Evolutionary conservation across 2,888 invertebrate genomes (phyloP).

Genomic region (Xestobium rufovillosum): DNA sequence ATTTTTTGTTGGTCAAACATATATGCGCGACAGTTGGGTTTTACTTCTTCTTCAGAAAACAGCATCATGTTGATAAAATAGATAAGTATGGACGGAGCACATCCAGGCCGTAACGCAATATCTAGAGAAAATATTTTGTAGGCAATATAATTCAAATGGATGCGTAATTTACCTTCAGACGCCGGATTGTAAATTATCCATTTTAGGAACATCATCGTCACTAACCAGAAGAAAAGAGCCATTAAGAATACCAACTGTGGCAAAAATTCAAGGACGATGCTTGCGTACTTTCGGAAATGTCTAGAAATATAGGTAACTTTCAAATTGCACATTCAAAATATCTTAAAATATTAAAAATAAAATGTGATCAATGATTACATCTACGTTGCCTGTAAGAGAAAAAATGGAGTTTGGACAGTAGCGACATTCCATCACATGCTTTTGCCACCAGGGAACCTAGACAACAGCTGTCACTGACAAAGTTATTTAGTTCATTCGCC

Average conservation of each 20-base stretch:
- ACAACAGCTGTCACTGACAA: too few species aligned
- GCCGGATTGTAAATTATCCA: conserved; percentile 67
- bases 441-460: too few species aligned
- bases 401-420: too few species aligned
- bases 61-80: conserved; percentile 75
- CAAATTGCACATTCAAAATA: too few species aligned
- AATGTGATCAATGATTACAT: too few species aligned
- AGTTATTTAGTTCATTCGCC: too few species aligned
- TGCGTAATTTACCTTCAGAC: conserved; percentile 38
- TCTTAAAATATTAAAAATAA: too few species aligned
- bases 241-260: conserved; percentile 87
- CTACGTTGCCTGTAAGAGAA: too few species aligned
- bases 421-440: too few species aligned
- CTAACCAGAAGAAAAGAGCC: conserved; percentile 85
- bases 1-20: conserved; percentile 54
- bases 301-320: conserved; percentile 39
- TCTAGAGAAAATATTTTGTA: conserved; percentile 23
- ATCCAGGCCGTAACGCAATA: conserved; percentile 42
- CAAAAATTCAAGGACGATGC: conserved; percentile 75
- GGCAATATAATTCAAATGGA: conserved; percentile 4
- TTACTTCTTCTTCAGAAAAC: conserved; percentile 39
- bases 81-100: conserved; percentile 70
- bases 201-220: conserved; percentile 85
- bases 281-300: conserved; percentile 60
- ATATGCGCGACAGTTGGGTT: conserved; percentile 43